Conservation (phyloP, 2,888 invertebrate species). For the Epirrita christyi region DNA sequence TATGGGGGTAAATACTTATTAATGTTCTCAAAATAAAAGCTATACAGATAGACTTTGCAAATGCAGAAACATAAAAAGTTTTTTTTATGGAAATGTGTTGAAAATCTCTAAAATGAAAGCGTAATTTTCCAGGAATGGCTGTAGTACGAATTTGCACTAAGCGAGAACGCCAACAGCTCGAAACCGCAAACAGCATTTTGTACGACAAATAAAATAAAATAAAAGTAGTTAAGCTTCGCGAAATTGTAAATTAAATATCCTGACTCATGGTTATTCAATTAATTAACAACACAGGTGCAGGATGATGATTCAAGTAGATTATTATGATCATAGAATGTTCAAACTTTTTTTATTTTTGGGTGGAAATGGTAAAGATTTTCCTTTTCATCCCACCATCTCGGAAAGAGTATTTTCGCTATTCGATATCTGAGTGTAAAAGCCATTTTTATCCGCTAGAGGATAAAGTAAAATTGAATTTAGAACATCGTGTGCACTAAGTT, state of each 20-base stretch:
- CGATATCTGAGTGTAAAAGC: no score
- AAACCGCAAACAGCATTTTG: not conserved
- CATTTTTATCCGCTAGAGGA: no score
- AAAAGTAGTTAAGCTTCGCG: not conserved
- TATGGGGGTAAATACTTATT: not conserved
- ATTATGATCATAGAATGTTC: no score
- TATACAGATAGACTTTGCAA: not conserved
- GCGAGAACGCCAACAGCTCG: slow-evolving; percentile 1
- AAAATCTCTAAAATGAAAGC: slow-evolving; percentile 11
- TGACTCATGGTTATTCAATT: no score
- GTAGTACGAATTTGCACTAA: not conserved
- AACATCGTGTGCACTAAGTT: no score
- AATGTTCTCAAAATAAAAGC: not conserved
- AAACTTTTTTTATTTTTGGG: no score
- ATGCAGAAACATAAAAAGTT: not conserved
- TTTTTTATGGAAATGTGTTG: slow-evolving; percentile 2
- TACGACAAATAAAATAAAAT: not conserved
- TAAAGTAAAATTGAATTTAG: no score
- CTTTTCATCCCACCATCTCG: no score
- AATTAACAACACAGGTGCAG: no score
- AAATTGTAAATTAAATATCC: not conserved
- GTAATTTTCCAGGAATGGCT: slow-evolving; percentile 1
- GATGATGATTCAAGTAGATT: no score
- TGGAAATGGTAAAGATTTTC: no score
- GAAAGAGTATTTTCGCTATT: no score